phyloP scores from a whole-genome alignment of 2,113 vertebrate genomes.

The Odocoileus hemionus region DNA sequence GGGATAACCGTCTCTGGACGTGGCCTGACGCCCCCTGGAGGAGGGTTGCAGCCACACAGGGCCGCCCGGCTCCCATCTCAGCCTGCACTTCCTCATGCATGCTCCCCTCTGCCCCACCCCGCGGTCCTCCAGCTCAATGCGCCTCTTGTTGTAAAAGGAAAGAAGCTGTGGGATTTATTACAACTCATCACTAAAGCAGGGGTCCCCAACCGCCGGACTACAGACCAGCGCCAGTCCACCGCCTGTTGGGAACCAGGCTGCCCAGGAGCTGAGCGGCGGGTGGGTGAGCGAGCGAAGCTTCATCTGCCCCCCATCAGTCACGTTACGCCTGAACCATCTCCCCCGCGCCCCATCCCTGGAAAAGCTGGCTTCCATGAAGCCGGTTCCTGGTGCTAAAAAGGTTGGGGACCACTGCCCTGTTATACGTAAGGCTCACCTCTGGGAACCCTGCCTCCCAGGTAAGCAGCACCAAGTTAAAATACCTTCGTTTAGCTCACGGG shows the following conservation, averaged over 20 bases:
- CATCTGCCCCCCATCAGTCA: not conserved
- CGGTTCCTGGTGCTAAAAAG: not conserved
- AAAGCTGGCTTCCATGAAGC: not conserved
- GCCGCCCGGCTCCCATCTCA: rapidly evolving
- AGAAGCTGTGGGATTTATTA: not conserved
- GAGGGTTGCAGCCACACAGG: rapidly evolving
- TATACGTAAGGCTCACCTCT: not conserved
- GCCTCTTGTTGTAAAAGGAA: not conserved
- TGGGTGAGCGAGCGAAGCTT: not conserved
- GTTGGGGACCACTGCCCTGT: not conserved
- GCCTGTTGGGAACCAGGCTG: not conserved
- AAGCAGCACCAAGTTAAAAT: not conserved
- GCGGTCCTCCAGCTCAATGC: rapidly evolving
- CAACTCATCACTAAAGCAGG: not conserved
- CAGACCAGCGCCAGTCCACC: rapidly evolving
- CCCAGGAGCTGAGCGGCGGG: not conserved
- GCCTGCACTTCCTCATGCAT: not conserved
- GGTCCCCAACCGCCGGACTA: not conserved
- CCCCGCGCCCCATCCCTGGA: rapidly evolving
- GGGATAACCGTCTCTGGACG: rapidly evolving
- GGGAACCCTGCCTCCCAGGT: not conserved
- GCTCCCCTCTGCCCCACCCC: not conserved
- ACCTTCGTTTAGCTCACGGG: not conserved
- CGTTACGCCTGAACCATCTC: not conserved
- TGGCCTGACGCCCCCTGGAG: rapidly evolving